Evolutionary conservation across 2,113 vertebrate genomes (phyloP).

Genomic region (Phrynosoma platyrhinos): DNA sequence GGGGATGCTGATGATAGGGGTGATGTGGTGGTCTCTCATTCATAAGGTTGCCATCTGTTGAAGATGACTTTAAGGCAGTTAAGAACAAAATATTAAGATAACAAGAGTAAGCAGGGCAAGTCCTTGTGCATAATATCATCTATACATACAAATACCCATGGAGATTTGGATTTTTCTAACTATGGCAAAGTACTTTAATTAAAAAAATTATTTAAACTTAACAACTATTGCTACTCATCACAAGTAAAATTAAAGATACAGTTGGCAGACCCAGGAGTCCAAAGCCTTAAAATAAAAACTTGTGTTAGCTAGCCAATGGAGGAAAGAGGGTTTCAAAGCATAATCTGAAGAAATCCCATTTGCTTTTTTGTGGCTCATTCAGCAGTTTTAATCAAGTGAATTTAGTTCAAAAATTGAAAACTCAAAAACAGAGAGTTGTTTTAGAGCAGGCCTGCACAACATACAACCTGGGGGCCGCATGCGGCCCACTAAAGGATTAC

Average conservation of each 20-base stretch:
- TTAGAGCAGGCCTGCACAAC: background rate
- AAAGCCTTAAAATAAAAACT: background rate
- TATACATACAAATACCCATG: background rate
- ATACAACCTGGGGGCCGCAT: too few relatives aligned
- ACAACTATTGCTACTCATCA: background rate
- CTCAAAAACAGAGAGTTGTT: background rate
- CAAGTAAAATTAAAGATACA: background rate
- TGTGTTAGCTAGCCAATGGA: background rate
- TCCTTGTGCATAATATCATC: background rate
- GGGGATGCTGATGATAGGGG: too few relatives aligned
- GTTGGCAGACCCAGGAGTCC: background rate
- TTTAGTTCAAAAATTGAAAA: background rate
- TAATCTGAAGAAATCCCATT: background rate
- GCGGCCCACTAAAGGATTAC: too few relatives aligned
- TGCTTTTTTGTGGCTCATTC: background rate
- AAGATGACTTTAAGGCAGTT: too few relatives aligned
- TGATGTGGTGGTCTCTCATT: too few relatives aligned
- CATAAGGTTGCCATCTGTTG: too few relatives aligned
- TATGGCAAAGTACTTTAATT: background rate
- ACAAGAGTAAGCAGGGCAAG: background rate
- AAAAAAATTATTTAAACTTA: background rate
- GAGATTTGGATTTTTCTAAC: background rate
- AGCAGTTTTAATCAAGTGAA: constrained; percentile 3
- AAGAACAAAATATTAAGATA: too few relatives aligned
- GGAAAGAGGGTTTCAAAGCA: background rate